Evolutionary conservation across 1,140 invertebrate species (phyloP).

Genomic region (Neoseiulus cucumeris): DNA sequence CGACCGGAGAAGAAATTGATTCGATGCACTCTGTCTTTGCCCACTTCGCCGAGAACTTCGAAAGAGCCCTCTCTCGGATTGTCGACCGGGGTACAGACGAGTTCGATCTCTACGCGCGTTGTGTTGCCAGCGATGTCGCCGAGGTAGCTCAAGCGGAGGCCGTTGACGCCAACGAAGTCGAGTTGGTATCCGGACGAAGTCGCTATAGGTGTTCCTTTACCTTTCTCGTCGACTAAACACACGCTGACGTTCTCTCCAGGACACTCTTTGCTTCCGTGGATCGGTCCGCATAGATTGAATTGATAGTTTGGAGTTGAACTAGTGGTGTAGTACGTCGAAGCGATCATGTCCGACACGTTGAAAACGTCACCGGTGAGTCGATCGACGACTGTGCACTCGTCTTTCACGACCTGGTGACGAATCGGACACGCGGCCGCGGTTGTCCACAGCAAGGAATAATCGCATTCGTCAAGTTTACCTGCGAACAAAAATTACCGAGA

Average conservation of each 20-base stretch:
- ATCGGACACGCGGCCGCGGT: constrained; percentile 25
- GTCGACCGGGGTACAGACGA: background rate
- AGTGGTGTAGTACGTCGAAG: background rate
- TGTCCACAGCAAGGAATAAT: constrained; percentile 24
- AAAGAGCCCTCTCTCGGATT: background rate
- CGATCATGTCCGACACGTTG: background rate
- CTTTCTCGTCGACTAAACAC: background rate
- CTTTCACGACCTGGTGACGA: constrained; percentile 11
- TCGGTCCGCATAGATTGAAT: background rate
- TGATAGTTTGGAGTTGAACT: background rate
- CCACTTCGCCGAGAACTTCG: background rate
- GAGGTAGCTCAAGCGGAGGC: constrained; percentile 46
- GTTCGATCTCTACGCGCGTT: constrained; percentile 1
- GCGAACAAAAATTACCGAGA: too few relatives aligned
- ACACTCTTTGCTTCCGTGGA: background rate
- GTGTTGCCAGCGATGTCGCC: background rate
- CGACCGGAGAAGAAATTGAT: background rate
- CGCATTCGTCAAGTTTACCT: constrained; percentile 23
- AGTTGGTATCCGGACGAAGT: constrained; percentile 20
- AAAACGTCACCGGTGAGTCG: constrained; percentile 19
- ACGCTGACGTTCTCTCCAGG: background rate
- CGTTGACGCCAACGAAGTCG: constrained; percentile 48
- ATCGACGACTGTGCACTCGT: constrained; percentile 22
- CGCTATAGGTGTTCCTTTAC: background rate
- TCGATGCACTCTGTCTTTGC: background rate